Conservation (phyloP, 2,888 invertebrate genomes). For the Notodonta dromedarius region DNA sequence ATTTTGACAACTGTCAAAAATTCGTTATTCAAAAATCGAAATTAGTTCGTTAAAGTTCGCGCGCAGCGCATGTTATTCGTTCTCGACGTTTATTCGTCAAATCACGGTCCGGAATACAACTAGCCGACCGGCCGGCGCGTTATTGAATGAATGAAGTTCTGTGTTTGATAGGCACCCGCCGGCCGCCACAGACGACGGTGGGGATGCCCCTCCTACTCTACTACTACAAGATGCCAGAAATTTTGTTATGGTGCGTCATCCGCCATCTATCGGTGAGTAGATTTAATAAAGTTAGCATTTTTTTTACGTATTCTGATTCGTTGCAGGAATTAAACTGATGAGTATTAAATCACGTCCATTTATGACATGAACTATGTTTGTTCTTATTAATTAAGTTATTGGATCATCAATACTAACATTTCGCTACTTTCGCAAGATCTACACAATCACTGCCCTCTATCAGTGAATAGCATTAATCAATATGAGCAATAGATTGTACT, state of each 20-base stretch:
- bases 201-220: slow-evolving; percentile 45
- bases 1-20: slow-evolving; percentile 58
- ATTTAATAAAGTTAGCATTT: no score
- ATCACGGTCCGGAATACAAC: slow-evolving; percentile 27
- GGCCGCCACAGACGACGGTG: no score
- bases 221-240: slow-evolving; percentile 39
- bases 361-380: no score
- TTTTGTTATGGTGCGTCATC: slow-evolving; percentile 15
- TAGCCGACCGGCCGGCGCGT: slow-evolving; percentile 61
- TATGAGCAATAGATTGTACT: no score
- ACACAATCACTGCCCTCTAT: slow-evolving; percentile 35
- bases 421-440: no score
- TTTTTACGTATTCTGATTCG: no score
- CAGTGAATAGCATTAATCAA: slow-evolving; percentile 24
- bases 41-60: slow-evolving; percentile 71
- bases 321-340: no score
- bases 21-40: slow-evolving; percentile 71
- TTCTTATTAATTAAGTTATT: no score
- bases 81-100: slow-evolving; percentile 23
- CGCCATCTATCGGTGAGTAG: slow-evolving; percentile 40
- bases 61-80: slow-evolving; percentile 54
- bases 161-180: slow-evolving; percentile 28
- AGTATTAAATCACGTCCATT: no score
- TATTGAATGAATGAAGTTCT: slow-evolving; percentile 69
- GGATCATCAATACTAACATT: no score